Percentiles rank a stretch among this genome's conserved stretches.
These are phyloP conservation scores for Drosophila bipectinata DNA, from an alignment of 1,140 invertebrate species.

Conservation along the genomic window DNA sequence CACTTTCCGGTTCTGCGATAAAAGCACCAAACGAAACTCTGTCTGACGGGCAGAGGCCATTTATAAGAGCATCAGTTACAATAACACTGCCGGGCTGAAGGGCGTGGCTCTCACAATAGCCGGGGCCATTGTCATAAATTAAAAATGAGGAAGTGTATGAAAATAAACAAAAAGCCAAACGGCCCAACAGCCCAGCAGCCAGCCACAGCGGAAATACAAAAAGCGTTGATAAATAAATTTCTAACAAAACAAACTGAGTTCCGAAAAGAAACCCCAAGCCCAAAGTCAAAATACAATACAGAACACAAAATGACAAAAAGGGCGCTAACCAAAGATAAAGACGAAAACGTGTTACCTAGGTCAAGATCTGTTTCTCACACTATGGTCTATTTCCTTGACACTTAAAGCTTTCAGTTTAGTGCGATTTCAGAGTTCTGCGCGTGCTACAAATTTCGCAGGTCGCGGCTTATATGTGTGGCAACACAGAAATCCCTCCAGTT, in stretches of 20 bases:
- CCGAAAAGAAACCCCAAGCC: slow-evolving; percentile 6
- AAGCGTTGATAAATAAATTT: slow-evolving; percentile 80
- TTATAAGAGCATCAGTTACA: slow-evolving; percentile 83
- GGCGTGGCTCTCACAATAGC: slow-evolving; percentile 67
- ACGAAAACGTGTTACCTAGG: slow-evolving; percentile 4
- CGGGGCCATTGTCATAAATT: slow-evolving; percentile 80
- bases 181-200: slow-evolving; percentile 39
- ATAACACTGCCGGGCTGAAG: slow-evolving; percentile 57
- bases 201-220: slow-evolving; percentile 70
- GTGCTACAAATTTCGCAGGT: slow-evolving; percentile 46
- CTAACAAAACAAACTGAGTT: slow-evolving; percentile 38
- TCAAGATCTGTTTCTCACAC: not conserved
- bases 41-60: slow-evolving; percentile 67
- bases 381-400: slow-evolving; percentile 5
- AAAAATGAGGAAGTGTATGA: slow-evolving; percentile 82
- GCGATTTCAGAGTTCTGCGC: slow-evolving; percentile 43
- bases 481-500: slow-evolving; percentile 13
- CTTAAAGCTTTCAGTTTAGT: slow-evolving; percentile 26
- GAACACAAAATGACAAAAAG: slow-evolving; percentile 8
- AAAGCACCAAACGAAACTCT: slow-evolving; percentile 77
- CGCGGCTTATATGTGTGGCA: slow-evolving; percentile 49
- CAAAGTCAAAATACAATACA: slow-evolving; percentile 26
- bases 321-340: slow-evolving; percentile 1
- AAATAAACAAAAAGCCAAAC: slow-evolving; percentile 79
- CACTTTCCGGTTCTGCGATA: slow-evolving; percentile 61